Conservation (phyloP, 2,797 vertebrate species). For the Gallinago nigripennis region DNA sequence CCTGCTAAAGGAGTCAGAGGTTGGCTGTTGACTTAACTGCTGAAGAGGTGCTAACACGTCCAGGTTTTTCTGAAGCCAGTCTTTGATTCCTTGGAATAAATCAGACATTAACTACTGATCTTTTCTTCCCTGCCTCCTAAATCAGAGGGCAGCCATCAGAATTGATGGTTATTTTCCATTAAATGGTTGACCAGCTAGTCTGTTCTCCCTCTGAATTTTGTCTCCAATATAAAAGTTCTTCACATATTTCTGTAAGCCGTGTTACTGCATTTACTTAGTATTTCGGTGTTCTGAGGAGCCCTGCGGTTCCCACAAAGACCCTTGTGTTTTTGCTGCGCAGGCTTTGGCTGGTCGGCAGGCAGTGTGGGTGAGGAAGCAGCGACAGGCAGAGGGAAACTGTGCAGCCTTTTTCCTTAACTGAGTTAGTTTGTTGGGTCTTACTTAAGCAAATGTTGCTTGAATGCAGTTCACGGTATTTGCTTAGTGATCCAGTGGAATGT, state of each 20-base stretch:
- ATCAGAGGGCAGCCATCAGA: neutral
- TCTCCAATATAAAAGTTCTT: conserved; percentile 9
- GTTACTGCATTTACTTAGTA: neutral
- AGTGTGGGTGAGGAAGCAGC: neutral
- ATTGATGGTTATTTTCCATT: neutral
- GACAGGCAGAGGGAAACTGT: neutral
- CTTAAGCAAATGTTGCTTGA: neutral
- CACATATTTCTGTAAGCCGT: neutral
- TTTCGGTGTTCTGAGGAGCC: neutral
- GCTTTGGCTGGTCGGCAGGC: neutral
- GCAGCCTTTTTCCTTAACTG: neutral
- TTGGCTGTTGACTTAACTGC: neutral
- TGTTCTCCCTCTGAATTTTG: neutral
- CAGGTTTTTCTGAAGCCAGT: neutral
- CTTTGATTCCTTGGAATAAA: neutral
- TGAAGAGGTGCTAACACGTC: neutral
- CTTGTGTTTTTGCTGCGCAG: neutral
- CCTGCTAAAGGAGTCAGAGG: neutral
- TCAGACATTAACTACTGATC: neutral
- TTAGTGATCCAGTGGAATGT: conserved; percentile 51
- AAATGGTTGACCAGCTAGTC: neutral
- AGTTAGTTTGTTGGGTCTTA: neutral
- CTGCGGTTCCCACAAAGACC: neutral
- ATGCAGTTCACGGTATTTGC: conserved; percentile 15
- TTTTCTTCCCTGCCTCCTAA: neutral